Conservation (phyloP, 23 tunicate genomes). For the Aplidium turbinatum region DNA sequence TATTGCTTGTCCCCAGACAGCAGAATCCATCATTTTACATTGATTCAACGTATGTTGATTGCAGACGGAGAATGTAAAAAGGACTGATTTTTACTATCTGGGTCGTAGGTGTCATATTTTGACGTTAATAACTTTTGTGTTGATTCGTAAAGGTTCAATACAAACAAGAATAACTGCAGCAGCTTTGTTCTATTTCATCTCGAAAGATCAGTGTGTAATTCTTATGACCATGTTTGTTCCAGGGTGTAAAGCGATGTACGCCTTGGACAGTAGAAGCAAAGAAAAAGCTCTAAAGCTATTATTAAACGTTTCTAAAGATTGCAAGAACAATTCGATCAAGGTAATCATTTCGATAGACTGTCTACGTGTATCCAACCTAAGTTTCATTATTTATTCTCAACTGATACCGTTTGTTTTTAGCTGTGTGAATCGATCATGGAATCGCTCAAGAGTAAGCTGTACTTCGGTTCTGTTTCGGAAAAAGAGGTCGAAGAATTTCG, state of each 20-base stretch:
- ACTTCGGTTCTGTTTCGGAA: slow-evolving; percentile 26
- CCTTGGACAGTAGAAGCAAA: slow-evolving; percentile 29
- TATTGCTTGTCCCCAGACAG: too few species aligned
- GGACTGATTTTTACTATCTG: too few species aligned
- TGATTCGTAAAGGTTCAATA: too few species aligned
- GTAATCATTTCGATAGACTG: too few species aligned
- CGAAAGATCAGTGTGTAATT: background rate
- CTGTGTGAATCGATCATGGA: slow-evolving; percentile 34
- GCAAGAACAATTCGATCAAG: too few species aligned
- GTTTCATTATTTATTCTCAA: background rate
- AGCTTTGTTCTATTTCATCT: too few species aligned
- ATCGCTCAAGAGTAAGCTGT: slow-evolving; percentile 19
- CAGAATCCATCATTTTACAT: too few species aligned
- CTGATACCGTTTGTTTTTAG: slow-evolving; percentile 11
- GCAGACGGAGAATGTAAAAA: too few species aligned
- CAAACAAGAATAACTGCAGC: background rate
- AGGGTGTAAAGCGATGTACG: slow-evolving; percentile 48
- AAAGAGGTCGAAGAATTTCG: slow-evolving; percentile 11
- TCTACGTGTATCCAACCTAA: too few species aligned
- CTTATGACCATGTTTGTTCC: background rate
- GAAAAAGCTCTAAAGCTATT: slow-evolving; percentile 37
- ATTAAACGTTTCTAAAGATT: background rate
- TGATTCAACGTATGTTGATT: too few species aligned
- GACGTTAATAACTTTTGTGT: too few species aligned
- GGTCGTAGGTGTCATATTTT: too few species aligned